A percentile compares a stretch with the other conserved stretches of the same genome.
phyloP scores from a whole-genome alignment of 1,140 invertebrate species.

The Andrena cerasifolii region DNA sequence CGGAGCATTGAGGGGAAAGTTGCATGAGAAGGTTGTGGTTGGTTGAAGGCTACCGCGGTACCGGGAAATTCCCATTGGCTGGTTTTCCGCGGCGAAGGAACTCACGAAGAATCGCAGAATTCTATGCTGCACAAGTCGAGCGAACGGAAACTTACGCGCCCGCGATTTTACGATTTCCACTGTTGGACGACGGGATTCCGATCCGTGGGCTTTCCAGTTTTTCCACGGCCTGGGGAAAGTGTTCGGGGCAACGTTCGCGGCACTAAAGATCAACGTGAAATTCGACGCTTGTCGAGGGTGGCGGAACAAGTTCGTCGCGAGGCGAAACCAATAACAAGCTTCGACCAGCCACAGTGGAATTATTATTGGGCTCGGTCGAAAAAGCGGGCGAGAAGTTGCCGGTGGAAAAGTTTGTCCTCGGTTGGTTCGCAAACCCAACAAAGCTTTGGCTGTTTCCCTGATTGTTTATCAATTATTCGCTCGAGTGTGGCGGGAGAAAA shows the following conservation, averaged over 20 bases:
- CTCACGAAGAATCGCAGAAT: not conserved
- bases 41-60: not conserved
- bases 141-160: slow-evolving; percentile 9
- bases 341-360: not conserved
- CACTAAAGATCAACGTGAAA: slow-evolving; percentile 13
- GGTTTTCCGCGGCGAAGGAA: not conserved
- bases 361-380: not conserved
- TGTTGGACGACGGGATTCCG: not conserved
- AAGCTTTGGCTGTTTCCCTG: slow-evolving; percentile 2
- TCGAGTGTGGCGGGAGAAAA: not conserved
- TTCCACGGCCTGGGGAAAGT: not conserved
- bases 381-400: not conserved
- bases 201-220: not conserved
- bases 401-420: not conserved
- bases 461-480: slow-evolving; percentile 11
- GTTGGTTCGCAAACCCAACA: not conserved
- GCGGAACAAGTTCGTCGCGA: not conserved
- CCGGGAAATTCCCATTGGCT: not conserved
- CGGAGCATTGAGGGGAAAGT: not conserved
- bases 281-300: not conserved
- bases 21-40: not conserved
- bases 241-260: not conserved
- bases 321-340: slow-evolving; percentile 12
- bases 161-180: slow-evolving; percentile 15
- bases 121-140: not conserved